Evolutionary conservation across 2,888 invertebrate genomes (phyloP).

Genomic region (Trissolcus japonicus): DNA sequence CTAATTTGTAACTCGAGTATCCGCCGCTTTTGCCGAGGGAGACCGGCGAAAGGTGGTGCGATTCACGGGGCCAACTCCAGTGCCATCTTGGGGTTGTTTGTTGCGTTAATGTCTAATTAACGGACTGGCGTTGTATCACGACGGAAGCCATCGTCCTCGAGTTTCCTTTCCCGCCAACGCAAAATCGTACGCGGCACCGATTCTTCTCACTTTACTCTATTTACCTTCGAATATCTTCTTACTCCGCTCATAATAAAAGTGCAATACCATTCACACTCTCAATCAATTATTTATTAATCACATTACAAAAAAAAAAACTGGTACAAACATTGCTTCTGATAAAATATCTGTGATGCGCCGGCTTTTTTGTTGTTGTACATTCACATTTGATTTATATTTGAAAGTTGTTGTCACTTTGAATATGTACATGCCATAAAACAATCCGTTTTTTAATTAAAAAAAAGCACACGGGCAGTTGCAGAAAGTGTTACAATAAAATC

Average conservation of each 20-base stretch:
- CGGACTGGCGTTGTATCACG: slow-evolving; percentile 71
- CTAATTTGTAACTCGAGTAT: slow-evolving; percentile 75
- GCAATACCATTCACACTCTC: not conserved
- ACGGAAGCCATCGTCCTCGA: slow-evolving; percentile 62
- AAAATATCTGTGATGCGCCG: no score
- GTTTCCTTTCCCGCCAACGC: slow-evolving; percentile 42
- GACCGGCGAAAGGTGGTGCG: slow-evolving; percentile 59
- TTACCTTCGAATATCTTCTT: slow-evolving; percentile 46
- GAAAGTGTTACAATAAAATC: not conserved
- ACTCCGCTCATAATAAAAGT: slow-evolving; percentile 10
- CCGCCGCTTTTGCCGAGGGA: slow-evolving; percentile 56
- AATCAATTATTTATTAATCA: no score
- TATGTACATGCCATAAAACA: no score
- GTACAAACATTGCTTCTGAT: no score
- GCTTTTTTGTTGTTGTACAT: no score
- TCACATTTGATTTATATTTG: no score
- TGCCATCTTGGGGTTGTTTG: slow-evolving; percentile 72
- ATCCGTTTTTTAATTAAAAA: not conserved
- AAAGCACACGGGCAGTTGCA: not conserved
- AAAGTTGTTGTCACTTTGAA: no score
- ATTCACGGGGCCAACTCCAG: slow-evolving; percentile 55
- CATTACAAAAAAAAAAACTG: no score
- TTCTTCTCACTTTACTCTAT: slow-evolving; percentile 55
- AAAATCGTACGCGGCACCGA: slow-evolving; percentile 51
- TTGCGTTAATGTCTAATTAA: slow-evolving; percentile 75